These are phyloP conservation scores for Zelleria hepariella DNA, from an alignment of 2,888 invertebrate species.

Conservation along the genomic window DNA sequence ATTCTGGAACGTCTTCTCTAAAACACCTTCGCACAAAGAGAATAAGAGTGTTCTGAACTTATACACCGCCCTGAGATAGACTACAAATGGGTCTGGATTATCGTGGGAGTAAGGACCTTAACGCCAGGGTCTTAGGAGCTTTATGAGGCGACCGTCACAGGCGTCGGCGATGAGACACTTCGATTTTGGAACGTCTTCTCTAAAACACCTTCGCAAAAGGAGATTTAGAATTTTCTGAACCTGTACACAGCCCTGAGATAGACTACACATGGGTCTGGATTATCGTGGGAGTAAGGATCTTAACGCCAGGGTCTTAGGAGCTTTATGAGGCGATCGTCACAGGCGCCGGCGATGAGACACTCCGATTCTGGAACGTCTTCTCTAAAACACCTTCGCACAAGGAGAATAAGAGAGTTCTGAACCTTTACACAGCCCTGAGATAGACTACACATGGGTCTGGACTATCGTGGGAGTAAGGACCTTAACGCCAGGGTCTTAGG, in stretches of 20 bases:
- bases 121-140: no score
- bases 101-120: neutral
- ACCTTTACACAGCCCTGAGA: constrained; percentile 86
- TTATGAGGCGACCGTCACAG: constrained; percentile 99
- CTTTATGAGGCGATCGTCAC: constrained; percentile 99
- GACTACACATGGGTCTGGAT: constrained; percentile 8
- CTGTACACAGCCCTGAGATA: constrained; percentile 85
- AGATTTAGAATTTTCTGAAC: constrained; percentile 93
- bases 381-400: constrained; percentile 96
- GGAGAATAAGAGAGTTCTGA: constrained; percentile 93
- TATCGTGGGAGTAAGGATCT: neutral
- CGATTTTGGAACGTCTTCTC: constrained; percentile 99
- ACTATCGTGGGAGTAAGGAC: neutral
- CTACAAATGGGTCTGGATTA: neutral
- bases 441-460: constrained; percentile 25
- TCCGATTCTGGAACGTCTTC: constrained; percentile 99
- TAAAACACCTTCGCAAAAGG: constrained; percentile 94
- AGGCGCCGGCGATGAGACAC: constrained; percentile 98
- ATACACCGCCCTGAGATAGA: constrained; percentile 81
- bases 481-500: no score
- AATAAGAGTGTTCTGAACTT: constrained; percentile 94
- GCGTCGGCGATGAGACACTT: constrained; percentile 98
- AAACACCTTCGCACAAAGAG: constrained; percentile 94
- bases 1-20: constrained; percentile 99
- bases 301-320: no score